phyloP scores from a whole-genome alignment of 2,113 vertebrate genomes.

The Glaucomys volans region DNA sequence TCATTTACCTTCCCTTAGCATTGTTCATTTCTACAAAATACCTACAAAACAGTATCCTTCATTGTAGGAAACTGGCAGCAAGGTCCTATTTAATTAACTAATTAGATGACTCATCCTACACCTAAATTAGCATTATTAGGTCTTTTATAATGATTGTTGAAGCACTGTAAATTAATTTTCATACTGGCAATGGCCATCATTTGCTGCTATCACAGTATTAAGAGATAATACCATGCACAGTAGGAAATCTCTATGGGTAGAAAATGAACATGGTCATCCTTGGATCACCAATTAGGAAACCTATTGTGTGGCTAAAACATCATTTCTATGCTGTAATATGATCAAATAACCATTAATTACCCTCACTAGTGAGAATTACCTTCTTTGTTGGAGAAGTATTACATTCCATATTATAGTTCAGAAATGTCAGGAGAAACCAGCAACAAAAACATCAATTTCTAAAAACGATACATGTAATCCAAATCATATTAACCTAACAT shows the following conservation, averaged over 20 bases:
- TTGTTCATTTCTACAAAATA: slow-evolving; percentile 72
- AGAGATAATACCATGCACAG: slow-evolving; percentile 84
- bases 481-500: slow-evolving; percentile 80
- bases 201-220: slow-evolving; percentile 82
- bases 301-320: slow-evolving; percentile 86
- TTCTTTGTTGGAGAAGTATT: slow-evolving; percentile 83
- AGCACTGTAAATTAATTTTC: slow-evolving; percentile 86
- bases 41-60: slow-evolving; percentile 70
- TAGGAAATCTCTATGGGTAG: slow-evolving; percentile 83
- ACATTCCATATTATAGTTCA: slow-evolving; percentile 82
- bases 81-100: slow-evolving; percentile 83
- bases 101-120: slow-evolving; percentile 85
- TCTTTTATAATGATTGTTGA: slow-evolving; percentile 86
- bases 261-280: slow-evolving; percentile 84
- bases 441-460: slow-evolving; percentile 80
- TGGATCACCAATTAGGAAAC: slow-evolving; percentile 84
- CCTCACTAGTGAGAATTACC: slow-evolving; percentile 81
- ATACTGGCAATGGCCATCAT: slow-evolving; percentile 84
- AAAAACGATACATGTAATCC: slow-evolving; percentile 71
- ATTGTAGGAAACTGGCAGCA: slow-evolving; percentile 72
- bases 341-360: slow-evolving; percentile 88
- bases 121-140: slow-evolving; percentile 85
- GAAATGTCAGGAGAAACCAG: slow-evolving; percentile 75
- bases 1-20: slow-evolving; percentile 71
- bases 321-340: slow-evolving; percentile 83